phyloP scores from a whole-genome alignment of 2,888 invertebrate species.

The Heliconius ethilla region DNA sequence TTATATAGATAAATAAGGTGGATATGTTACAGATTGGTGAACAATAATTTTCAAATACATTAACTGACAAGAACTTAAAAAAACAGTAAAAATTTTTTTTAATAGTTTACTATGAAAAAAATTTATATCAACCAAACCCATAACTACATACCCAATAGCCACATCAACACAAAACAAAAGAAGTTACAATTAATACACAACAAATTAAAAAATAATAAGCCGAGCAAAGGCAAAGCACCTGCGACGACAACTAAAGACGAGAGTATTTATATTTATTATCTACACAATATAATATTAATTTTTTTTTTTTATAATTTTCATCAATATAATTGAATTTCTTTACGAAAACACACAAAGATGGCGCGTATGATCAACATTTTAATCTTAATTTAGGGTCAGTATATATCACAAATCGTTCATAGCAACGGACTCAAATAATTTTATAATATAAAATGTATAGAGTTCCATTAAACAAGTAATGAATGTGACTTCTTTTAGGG shows the following conservation, averaged over 20 bases:
- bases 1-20: too few relatives aligned
- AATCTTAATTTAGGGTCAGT: slow-evolving; percentile 72
- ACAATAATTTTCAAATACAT: too few relatives aligned
- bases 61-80: too few relatives aligned
- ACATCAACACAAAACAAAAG: slow-evolving; percentile 45
- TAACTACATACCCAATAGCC: neutral
- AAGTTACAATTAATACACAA: slow-evolving; percentile 64
- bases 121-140: neutral
- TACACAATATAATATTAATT: slow-evolving; percentile 42
- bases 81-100: too few relatives aligned
- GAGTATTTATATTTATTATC: slow-evolving; percentile 50
- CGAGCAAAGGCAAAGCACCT: slow-evolving; percentile 64
- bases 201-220: slow-evolving; percentile 47
- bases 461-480: slow-evolving; percentile 37
- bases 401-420: slow-evolving; percentile 65
- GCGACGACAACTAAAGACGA: slow-evolving; percentile 52
- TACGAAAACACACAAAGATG: slow-evolving; percentile 72
- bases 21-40: too few relatives aligned
- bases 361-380: slow-evolving; percentile 72
- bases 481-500: slow-evolving; percentile 1
- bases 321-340: slow-evolving; percentile 60
- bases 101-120: neutral
- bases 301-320: slow-evolving; percentile 66
- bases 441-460: slow-evolving; percentile 49
- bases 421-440: slow-evolving; percentile 47